Evolutionary conservation across 2,888 invertebrate genomes (phyloP), one percentile per base, ranked within the genome.

Genomic region (Elegia similella): DNA sequence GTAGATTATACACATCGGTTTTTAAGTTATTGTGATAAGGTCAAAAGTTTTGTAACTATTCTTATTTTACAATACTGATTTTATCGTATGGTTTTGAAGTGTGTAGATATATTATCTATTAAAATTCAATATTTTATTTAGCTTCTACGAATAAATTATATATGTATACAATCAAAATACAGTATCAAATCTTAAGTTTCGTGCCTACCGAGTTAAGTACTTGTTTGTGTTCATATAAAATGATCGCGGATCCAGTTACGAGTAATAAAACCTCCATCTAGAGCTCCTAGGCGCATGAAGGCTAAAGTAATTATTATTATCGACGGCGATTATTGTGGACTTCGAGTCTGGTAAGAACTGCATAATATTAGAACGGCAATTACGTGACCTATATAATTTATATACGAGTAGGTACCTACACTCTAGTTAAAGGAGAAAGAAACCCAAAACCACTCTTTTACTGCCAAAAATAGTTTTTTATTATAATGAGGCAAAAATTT

Each of bases 181-280:
- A 6, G 38, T 38, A 38, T 6, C 10, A 2, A 38, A 12, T 8
- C 32, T 32, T 7, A 2, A n/a, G n/a, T n/a, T n/a, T 38, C 10
- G 10, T 38, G 12, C 23, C 23, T 23, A 23, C 23, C 23, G 1
- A 38, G 2, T 5, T 12, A 46, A 29, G 46, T 12, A 12, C 46
- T 17, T 46, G 46, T 10, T 17, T 43, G 8, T 7, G 0, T 16
- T 16, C 15, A 17, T 44, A 8, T 17, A 17, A 38, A 50, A 38
- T 12, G 50, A 50, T 50, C 50, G 16, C 34, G 34, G 50, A 50
- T 50, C 50, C 32, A 50, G 17, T 38, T 16, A 16, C 50, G 15
- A 48, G 15, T 15, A 48, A 32, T 15, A 32, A 13, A 34, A 16
- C 50, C 50, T 15, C 16, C 13, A 50, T 50, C n/a, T 38, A 34